A percentile compares a stretch with the other conserved stretches of the same genome.
phyloP scores from a whole-genome alignment of 1,140 invertebrate species.

The Campodea augens region DNA sequence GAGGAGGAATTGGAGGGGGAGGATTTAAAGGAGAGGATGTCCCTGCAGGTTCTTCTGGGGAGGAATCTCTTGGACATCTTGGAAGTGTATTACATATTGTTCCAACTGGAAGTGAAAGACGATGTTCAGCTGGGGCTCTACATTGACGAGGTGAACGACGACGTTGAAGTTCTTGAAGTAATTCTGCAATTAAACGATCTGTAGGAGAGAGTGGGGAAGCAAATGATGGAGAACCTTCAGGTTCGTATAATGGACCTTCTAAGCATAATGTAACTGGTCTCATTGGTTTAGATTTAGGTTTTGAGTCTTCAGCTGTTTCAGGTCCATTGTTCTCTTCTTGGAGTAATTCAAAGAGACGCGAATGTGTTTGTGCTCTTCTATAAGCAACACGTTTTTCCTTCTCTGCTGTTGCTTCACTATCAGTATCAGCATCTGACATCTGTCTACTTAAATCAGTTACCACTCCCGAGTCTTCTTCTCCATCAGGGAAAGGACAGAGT shows the following conservation, averaged over 20 bases:
- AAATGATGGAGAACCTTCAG: constrained; percentile 26
- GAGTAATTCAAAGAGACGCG: constrained; percentile 42
- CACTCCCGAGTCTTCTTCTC: constrained; percentile 41
- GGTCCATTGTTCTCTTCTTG: constrained; percentile 31
- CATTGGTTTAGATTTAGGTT: constrained; percentile 23
- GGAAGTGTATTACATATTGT: too few species aligned
- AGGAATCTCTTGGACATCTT: too few species aligned
- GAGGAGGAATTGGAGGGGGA: too few species aligned
- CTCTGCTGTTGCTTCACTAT: constrained; percentile 33
- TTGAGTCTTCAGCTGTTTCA: constrained; percentile 21
- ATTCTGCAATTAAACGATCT: constrained; percentile 31
- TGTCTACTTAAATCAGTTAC: constrained; percentile 47
- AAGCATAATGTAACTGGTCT: constrained; percentile 9
- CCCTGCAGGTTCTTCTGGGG: too few species aligned
- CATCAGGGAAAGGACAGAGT: constrained; percentile 1
- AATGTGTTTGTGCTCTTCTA: constrained; percentile 48
- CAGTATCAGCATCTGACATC: constrained; percentile 42
- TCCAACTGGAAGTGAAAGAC: too few species aligned
- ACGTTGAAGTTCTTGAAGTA: constrained; percentile 19
- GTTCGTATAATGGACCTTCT: constrained; percentile 10
- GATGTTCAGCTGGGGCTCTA: too few species aligned
- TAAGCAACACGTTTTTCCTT: constrained; percentile 35
- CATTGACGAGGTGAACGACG: too few species aligned
- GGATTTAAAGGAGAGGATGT: too few species aligned
- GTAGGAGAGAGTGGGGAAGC: constrained; percentile 30